phyloP scores from a whole-genome alignment of 2,888 invertebrate species.

The Muscina levida region DNA sequence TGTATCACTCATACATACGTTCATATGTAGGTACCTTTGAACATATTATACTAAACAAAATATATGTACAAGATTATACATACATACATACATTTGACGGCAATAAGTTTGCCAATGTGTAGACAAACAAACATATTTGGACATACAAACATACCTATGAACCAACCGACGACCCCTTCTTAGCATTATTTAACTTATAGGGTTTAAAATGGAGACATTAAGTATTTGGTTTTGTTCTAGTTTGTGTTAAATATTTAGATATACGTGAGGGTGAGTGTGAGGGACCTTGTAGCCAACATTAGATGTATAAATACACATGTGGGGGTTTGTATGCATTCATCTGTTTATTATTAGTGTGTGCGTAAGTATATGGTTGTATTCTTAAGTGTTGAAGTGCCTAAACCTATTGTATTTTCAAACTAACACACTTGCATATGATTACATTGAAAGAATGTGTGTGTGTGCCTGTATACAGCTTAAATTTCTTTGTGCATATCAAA shows the following conservation, averaged over 20 bases:
- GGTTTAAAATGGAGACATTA: conserved; percentile 37
- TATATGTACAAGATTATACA: no score
- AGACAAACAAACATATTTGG: neutral
- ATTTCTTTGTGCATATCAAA: conserved; percentile 24
- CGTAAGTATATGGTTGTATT: neutral
- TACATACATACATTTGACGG: no score
- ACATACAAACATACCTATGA: neutral
- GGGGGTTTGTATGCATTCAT: neutral
- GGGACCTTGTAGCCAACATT: neutral
- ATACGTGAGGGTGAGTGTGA: neutral
- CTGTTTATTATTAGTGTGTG: no score
- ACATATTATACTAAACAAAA: no score
- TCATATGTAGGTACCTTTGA: no score
- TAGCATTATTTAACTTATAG: conserved; percentile 41
- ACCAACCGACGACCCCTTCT: conserved; percentile 1
- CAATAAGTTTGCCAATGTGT: neutral
- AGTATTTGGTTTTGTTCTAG: conserved; percentile 26
- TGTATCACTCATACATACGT: no score
- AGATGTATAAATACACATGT: neutral
- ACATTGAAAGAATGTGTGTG: neutral
- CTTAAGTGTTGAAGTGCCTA: conserved; percentile 30
- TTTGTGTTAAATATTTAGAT: conserved; percentile 9
- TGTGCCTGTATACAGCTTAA: conserved; percentile 1
- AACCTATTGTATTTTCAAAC: neutral
- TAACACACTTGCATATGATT: neutral